Evolutionary conservation across 2,888 invertebrate species (phyloP), one percentile per base, ranked within the genome.

Genomic region (Hypercompe scribonia): DNA sequence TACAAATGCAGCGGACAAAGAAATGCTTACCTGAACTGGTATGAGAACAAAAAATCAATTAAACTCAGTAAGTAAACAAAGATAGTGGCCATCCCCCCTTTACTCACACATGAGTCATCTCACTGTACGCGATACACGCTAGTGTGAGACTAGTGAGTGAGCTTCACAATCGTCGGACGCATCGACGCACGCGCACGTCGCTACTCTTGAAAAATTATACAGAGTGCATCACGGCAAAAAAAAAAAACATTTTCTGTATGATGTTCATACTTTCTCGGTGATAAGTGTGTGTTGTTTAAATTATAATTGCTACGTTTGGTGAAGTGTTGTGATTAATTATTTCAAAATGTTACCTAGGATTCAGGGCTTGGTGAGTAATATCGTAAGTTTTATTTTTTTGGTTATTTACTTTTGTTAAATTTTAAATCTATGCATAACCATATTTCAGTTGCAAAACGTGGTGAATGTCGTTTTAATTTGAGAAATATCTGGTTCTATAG

Each of bases 261-360:
- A 88, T 88, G 87, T 77, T 84, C 71, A 83, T 84, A 79, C 82
- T 83, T 79, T 78, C 78, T 80, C 75, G 82, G 86, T 85, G 85
- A 81, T 76, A 78, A 77, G 81, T 83, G 84, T 79, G 86, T 84
- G 85, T 86, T 91, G 87, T 86, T 80, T 74, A 85, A 68, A 65
- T 66, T 70, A 34, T 70, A 10, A 65, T n/a, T 33, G 4, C 50
- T 58, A 71, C 85, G 86, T 81, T 71, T 77, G 78, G 87, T 88
- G 85, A 84, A 86, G 87, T 86, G 86, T 79, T 85, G 84, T 87
- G 82, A 75, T 78, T n/a, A 66, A 71, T 61, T 34, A 68, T 71
- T 71, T n/a, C 78, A 92, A 88, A 81, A 95, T 95, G 95, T 95
- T 95, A 89, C 95, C 95, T 64, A 92, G 94, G 92, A 94, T 95